Evolutionary conservation across 1,140 invertebrate species (phyloP).

Genomic region (Eufriesea mexicana): DNA sequence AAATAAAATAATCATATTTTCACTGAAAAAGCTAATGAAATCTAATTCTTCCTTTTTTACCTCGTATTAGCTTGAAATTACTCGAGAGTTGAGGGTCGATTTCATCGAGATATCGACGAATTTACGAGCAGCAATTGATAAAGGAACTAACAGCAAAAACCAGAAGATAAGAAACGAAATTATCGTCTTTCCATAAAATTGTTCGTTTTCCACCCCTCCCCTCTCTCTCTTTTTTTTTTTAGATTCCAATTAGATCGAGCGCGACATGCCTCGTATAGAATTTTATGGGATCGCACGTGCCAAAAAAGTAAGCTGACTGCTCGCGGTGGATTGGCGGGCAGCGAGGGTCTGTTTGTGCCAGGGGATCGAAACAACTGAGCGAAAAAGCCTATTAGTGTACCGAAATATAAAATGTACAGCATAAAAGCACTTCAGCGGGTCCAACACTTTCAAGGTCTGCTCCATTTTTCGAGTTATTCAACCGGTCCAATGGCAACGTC

Average conservation of each 20-base stretch:
- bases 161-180: background rate
- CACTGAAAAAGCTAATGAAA: too few species aligned
- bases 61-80: too few species aligned
- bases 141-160: too few species aligned
- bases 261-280: background rate
- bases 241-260: conserved; percentile 50
- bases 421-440: background rate
- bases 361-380: conserved; percentile 11
- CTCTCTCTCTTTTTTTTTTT: background rate
- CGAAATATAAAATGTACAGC: conserved; percentile 28
- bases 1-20: too few species aligned
- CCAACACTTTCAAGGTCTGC: background rate
- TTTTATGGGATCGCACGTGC: conserved; percentile 51
- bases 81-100: too few species aligned
- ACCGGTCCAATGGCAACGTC: background rate
- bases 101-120: too few species aligned
- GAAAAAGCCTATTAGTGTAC: conserved; percentile 37
- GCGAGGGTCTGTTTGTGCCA: conserved; percentile 11
- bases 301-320: conserved; percentile 55
- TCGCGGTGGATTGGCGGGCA: conserved; percentile 41
- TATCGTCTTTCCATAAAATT: background rate
- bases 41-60: too few species aligned
- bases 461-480: background rate
- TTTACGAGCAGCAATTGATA: background rate
- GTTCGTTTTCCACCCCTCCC: background rate